These are phyloP conservation scores for Eurypyga helias DNA, from an alignment of 2,113 vertebrate genomes.

Conservation along the genomic window DNA sequence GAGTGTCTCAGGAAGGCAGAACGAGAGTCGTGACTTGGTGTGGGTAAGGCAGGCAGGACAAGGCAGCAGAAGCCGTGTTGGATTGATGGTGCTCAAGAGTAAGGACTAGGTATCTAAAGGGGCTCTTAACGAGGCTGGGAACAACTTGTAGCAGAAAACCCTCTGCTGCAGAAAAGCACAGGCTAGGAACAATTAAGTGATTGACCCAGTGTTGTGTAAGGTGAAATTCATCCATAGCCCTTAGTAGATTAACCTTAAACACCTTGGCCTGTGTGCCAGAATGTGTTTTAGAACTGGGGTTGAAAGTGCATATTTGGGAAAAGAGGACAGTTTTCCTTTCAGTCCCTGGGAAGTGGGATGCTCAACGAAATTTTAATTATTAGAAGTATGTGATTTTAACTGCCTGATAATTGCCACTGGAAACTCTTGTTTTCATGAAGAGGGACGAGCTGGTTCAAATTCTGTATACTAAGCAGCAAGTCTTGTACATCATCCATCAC, in stretches of 20 bases:
- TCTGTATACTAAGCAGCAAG: background rate
- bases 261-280: background rate
- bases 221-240: background rate
- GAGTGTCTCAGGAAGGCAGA: background rate
- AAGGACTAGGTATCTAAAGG: background rate
- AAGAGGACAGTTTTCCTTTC: background rate
- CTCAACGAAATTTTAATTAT: background rate
- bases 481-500: background rate
- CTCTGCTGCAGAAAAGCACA: background rate
- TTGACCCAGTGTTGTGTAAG: background rate
- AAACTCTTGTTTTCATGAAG: background rate
- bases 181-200: background rate
- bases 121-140: background rate
- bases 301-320: background rate
- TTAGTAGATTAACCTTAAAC: background rate
- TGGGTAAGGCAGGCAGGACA: background rate
- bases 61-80: background rate
- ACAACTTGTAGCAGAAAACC: background rate
- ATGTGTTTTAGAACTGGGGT: background rate
- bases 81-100: background rate
- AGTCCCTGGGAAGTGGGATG: background rate
- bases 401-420: background rate
- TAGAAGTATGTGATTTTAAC: background rate
- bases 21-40: rapidly evolving
- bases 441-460: background rate